Evolutionary conservation across 1,140 invertebrate genomes (phyloP).

Genomic region (Drosophila bocki): DNA sequence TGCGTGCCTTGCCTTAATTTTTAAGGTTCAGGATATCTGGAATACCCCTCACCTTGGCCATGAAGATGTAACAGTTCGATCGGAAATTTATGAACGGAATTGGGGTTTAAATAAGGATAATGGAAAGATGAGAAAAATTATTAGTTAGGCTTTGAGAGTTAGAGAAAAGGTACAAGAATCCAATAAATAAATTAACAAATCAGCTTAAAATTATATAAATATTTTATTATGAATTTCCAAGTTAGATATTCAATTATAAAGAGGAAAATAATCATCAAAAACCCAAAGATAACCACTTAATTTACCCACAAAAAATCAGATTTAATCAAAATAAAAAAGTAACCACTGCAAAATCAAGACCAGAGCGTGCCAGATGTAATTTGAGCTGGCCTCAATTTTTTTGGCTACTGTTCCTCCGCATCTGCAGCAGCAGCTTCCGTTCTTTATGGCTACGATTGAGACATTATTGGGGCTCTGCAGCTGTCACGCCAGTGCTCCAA

Average conservation of each 20-base stretch:
- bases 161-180: background rate
- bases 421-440: conserved; percentile 25
- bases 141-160: background rate
- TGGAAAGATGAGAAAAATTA: background rate
- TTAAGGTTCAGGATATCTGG: conserved; percentile 6
- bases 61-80: conserved; percentile 35
- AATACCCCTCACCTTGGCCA: conserved; percentile 11
- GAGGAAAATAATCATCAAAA: background rate
- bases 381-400: conserved; percentile 33
- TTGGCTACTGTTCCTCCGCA: conserved; percentile 49
- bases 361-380: conserved; percentile 53
- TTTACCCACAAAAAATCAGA: background rate
- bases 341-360: conserved; percentile 1
- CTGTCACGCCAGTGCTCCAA: conserved; percentile 16
- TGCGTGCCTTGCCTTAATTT: conserved; percentile 39
- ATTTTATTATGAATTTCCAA: background rate
- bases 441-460: conserved; percentile 34
- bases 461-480: conserved; percentile 34
- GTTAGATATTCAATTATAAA: too few species aligned
- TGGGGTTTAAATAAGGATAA: conserved; percentile 13
- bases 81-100: conserved; percentile 12
- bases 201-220: background rate
- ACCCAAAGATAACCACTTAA: background rate
- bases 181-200: too few species aligned
- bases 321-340: conserved; percentile 9